These are phyloP conservation scores for Chaenogobius annularis DNA, from an alignment of 2,113 vertebrate genomes.

Conservation along the genomic window DNA sequence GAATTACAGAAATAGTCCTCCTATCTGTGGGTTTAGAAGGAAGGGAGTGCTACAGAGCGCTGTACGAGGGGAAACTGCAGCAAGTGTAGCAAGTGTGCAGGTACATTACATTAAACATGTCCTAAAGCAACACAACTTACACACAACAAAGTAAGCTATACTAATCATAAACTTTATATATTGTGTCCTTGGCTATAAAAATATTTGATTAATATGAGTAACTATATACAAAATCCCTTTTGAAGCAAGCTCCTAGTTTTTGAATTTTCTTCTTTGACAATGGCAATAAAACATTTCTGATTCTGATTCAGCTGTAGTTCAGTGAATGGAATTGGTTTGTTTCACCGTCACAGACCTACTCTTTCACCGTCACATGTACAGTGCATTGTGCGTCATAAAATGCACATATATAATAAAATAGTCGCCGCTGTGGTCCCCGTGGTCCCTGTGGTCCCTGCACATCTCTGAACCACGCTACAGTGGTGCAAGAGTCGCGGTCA, in stretches of 20 bases:
- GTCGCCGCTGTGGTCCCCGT: too few species aligned
- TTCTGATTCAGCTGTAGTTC: neutral
- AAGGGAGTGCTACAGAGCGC: constrained; percentile 14
- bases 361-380: neutral
- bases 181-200: neutral
- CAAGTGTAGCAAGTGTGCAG: neutral
- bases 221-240: neutral
- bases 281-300: neutral
- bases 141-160: neutral
- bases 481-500: neutral
- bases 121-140: neutral
- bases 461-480: neutral
- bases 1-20: constrained; percentile 30
- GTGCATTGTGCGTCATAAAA: neutral
- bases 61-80: neutral
- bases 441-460: neutral
- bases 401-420: too few species aligned
- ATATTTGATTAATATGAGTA: neutral
- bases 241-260: too few species aligned
- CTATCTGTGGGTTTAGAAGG: neutral
- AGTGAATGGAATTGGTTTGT: neutral
- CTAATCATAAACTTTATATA: neutral
- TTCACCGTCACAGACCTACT: neutral
- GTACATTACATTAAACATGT: neutral
- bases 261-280: too few species aligned